Base-by-base conservation (phyloP, 2,888 invertebrate species). In the Drosophila barbarae region DNA sequence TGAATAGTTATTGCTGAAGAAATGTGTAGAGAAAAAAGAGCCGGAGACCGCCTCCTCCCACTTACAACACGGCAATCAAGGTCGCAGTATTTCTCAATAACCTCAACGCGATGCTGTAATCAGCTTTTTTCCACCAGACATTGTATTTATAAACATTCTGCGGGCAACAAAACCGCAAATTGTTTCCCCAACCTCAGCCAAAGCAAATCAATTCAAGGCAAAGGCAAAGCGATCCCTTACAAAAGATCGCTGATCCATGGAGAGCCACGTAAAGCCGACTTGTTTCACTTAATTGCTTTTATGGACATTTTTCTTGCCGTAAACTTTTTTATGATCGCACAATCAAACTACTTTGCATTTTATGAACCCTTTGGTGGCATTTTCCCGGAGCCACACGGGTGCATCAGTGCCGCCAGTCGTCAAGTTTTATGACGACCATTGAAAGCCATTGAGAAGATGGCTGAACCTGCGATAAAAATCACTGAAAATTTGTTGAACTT, bases 311-410 rank as follows among this genome's bases (percentile, higher is more conserved):
- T 76, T 72, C 58, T 58, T 67, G 73, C 69, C 71, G 55, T 82
- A 53, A 78, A 79, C 61, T 36, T 69, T 67, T 70, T 77, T 82
- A 83, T 83, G 69, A 64, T 63, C 74, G 42, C 38, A 71, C 74
- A 76, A 83, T 80, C 69, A 72, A 77, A 74, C 63, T 72, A 77
- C 76, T 74, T 77, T 72, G 74, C 73, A 70, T 75, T 79, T 82
- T 82, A 79, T 74, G 70, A 44, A 42, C 59, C 61, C 68, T 56
- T 56, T 35, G 26, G 56, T 58, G 21, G 59, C 55, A 15, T 30
- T 44, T 39, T 32, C 35, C 52, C 34, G 42, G 28, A 26, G 52
- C 50, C 47, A 41, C 58, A 69, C 49, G 49, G 55, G 53, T 41
- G 53, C 58, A 51, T n/a, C 41, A 47, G 18, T 3, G 23, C 46